These are phyloP conservation scores for Saccopteryx leptura DNA, from an alignment of 2,113 vertebrate species.

Conservation along the genomic window DNA sequence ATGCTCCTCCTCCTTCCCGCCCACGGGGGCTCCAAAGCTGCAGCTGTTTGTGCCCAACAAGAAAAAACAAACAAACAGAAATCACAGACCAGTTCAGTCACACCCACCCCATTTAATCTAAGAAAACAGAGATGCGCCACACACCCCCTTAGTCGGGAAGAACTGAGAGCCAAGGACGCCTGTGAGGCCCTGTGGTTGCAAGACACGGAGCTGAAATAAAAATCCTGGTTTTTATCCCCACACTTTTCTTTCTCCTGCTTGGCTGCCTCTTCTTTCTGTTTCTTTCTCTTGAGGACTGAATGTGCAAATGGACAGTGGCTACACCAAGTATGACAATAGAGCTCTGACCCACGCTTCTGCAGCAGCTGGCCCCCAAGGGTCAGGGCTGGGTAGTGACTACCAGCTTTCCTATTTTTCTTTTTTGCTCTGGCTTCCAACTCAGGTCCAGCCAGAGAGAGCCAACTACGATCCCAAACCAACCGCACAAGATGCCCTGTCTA, in stretches of 20 bases:
- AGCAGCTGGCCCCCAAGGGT: not conserved
- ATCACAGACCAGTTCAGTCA: not conserved
- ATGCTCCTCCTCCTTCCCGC: not conserved
- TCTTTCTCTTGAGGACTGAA: not conserved
- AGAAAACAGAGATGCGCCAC: not conserved
- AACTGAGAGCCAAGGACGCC: not conserved
- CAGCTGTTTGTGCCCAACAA: not conserved
- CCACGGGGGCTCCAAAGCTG: not conserved
- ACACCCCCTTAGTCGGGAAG: not conserved
- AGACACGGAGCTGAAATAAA: not conserved
- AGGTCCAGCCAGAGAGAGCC: not conserved
- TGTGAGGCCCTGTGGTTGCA: fast-evolving
- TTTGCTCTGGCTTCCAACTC: not conserved
- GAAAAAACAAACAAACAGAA: not conserved
- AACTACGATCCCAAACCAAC: not conserved
- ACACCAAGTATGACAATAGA: not conserved
- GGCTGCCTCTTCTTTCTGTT: not conserved
- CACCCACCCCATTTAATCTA: not conserved
- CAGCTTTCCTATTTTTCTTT: not conserved
- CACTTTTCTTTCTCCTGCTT: not conserved
- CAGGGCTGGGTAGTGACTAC: not conserved
- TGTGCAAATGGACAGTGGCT: not conserved
- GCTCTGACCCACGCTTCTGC: not conserved
- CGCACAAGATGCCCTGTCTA: not conserved
- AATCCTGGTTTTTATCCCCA: not conserved